A percentile compares a stretch with the other conserved stretches of the same genome.
These are phyloP conservation scores for Achroia grisella DNA, from an alignment of 1,140 invertebrate species.

Conservation along the genomic window DNA sequence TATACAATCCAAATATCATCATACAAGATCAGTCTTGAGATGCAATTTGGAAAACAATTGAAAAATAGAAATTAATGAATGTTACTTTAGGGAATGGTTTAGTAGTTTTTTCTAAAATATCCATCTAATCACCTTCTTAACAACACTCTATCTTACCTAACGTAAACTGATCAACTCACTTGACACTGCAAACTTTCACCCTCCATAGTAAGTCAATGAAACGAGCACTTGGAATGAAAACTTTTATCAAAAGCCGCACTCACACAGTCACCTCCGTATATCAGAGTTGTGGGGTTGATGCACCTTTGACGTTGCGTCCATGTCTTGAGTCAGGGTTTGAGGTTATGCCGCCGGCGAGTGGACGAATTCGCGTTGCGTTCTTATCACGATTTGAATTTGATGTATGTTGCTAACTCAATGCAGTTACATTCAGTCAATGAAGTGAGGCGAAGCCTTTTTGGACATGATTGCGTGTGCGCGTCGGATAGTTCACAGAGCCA, in stretches of 20 bases:
- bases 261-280: constrained; percentile 42
- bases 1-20: too few relatives aligned
- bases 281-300: constrained; percentile 41
- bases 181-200: constrained; percentile 27
- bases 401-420: background rate
- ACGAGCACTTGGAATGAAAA: constrained; percentile 43
- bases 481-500: constrained; percentile 63
- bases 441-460: constrained; percentile 21
- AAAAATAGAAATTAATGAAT: too few relatives aligned
- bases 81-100: too few relatives aligned
- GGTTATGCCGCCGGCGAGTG: constrained; percentile 34
- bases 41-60: too few relatives aligned
- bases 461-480: constrained; percentile 57
- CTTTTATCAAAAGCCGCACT: constrained; percentile 50
- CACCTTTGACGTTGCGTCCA: constrained; percentile 42
- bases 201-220: constrained; percentile 30
- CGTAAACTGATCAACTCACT: constrained; percentile 32
- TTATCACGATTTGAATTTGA: constrained; percentile 12
- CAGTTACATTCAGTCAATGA: too few relatives aligned
- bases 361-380: background rate
- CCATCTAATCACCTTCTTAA: too few relatives aligned
- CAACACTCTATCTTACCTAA: constrained; percentile 14
- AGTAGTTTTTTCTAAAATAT: too few relatives aligned
- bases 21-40: too few relatives aligned
- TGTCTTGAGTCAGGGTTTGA: constrained; percentile 28